Conservation (phyloP, 2,113 vertebrate genomes). For the Sapayoa aenigma region DNA sequence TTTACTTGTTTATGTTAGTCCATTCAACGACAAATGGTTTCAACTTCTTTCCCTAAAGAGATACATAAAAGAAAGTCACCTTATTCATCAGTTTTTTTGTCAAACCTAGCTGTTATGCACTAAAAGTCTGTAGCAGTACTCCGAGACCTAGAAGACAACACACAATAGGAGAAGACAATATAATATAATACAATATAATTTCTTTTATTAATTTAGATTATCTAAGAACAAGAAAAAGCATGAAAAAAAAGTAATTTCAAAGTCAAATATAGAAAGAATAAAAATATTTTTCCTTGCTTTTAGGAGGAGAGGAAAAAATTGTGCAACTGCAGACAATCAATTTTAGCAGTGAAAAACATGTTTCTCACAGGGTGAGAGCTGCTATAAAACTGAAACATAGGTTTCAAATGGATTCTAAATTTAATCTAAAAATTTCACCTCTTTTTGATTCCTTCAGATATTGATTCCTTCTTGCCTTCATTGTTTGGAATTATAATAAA, state of each 20-base stretch:
- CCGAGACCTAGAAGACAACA: neutral
- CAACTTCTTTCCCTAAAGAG: neutral
- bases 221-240: neutral
- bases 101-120: neutral
- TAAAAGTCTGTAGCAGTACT: neutral
- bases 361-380: neutral
- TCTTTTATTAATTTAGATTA: neutral
- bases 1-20: neutral
- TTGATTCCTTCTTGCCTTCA: neutral
- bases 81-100: neutral
- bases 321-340: neutral
- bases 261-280: neutral
- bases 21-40: neutral
- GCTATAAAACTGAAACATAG: neutral
- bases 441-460: neutral
- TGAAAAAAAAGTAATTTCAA: neutral
- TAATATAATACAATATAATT: neutral
- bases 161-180: neutral
- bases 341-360: neutral
- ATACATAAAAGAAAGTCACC: neutral
- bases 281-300: neutral
- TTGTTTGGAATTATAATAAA: constrained; percentile 9
- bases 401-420: neutral
- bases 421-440: neutral
- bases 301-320: neutral